Evolutionary conservation across 2,888 invertebrate genomes (phyloP).

Genomic region (Bellardia bayeri): DNA sequence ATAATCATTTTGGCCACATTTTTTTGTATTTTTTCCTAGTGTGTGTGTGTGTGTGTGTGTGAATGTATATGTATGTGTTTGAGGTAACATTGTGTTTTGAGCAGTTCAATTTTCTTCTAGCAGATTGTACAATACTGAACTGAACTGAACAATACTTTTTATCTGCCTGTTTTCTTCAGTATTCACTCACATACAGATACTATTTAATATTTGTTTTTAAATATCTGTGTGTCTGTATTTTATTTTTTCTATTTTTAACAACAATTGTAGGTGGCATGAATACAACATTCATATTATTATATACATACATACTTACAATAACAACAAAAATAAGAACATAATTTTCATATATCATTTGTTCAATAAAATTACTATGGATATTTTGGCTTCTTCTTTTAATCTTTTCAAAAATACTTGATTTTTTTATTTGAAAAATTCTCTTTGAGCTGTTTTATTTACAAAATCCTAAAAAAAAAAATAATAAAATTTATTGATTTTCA

Average conservation of each 20-base stretch:
- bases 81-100: background rate
- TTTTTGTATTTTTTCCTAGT: slow-evolving; percentile 24
- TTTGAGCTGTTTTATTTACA: slow-evolving; percentile 30
- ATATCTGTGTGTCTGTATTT: slow-evolving; percentile 15
- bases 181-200: slow-evolving; percentile 32
- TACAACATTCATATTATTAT: slow-evolving; percentile 19
- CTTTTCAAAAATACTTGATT: background rate
- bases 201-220: slow-evolving; percentile 37
- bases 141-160: slow-evolving; percentile 46
- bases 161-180: slow-evolving; percentile 36
- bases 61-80: background rate
- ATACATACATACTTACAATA: slow-evolving; percentile 19
- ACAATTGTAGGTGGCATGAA: slow-evolving; percentile 83
- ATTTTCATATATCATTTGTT: slow-evolving; percentile 44
- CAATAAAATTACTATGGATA: slow-evolving; percentile 29
- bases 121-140: slow-evolving; percentile 44
- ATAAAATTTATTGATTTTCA: slow-evolving; percentile 64
- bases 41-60: slow-evolving; percentile 16
- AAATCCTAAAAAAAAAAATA: slow-evolving; percentile 9
- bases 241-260: slow-evolving; percentile 82
- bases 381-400: background rate
- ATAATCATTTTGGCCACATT: slow-evolving; percentile 65
- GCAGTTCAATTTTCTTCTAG: slow-evolving; percentile 8
- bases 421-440: slow-evolving; percentile 10
- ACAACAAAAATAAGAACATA: slow-evolving; percentile 24